Conservation (phyloP, 2,888 invertebrate species). For the Acrocyrtus sp. region DNA sequence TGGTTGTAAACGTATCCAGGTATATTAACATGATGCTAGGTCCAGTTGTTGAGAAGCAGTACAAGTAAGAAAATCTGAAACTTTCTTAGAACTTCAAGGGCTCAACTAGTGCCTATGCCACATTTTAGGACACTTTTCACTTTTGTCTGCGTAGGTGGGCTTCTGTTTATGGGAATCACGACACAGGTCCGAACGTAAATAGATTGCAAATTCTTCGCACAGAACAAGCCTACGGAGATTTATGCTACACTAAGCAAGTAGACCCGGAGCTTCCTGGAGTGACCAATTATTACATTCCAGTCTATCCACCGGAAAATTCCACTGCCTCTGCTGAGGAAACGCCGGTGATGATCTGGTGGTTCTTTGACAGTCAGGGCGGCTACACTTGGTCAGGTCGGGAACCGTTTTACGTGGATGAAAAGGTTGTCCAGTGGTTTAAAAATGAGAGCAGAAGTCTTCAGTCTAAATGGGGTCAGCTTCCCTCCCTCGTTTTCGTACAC, state of each 20-base stretch:
- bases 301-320: slow-evolving; percentile 24
- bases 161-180: slow-evolving; percentile 55
- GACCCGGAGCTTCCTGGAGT: slow-evolving; percentile 31
- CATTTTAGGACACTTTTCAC: neutral
- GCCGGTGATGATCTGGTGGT: slow-evolving; percentile 56
- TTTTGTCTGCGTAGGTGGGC: slow-evolving; percentile 53
- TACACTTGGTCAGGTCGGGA: slow-evolving; percentile 38
- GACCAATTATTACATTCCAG: slow-evolving; percentile 50
- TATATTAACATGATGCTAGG: slow-evolving; percentile 42
- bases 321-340: neutral
- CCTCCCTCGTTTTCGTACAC: slow-evolving; percentile 48
- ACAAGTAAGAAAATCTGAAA: slow-evolving; percentile 24
- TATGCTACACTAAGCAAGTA: slow-evolving; percentile 48
- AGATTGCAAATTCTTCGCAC: slow-evolving; percentile 41
- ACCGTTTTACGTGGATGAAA: slow-evolving; percentile 41
- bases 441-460: slow-evolving; percentile 30
- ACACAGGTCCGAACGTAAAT: slow-evolving; percentile 51
- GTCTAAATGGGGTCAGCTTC: slow-evolving; percentile 35
- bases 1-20: slow-evolving; percentile 49
- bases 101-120: no score
- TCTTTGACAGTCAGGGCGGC: slow-evolving; percentile 53
- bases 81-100: neutral
- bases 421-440: slow-evolving; percentile 50
- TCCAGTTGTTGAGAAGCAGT: slow-evolving; percentile 39
- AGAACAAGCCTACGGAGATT: slow-evolving; percentile 33